phyloP scores from a whole-genome alignment of 1,140 invertebrate species.

The Hypsibius dujardini region DNA sequence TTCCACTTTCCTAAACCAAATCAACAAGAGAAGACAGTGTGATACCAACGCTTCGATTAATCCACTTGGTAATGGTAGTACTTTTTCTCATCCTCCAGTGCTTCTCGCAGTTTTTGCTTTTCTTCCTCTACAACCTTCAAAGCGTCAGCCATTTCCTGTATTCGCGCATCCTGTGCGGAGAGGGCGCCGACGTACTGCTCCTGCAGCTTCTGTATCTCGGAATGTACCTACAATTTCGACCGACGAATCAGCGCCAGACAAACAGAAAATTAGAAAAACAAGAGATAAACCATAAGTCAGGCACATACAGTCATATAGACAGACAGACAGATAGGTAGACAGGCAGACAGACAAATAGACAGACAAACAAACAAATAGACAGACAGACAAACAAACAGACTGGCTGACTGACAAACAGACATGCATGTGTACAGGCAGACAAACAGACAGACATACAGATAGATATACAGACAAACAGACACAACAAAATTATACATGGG shows the following conservation, averaged over 20 bases:
- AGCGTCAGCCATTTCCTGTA: slow-evolving; percentile 30
- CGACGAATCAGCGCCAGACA: background rate
- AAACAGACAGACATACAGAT: no score
- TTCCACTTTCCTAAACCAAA: slow-evolving; percentile 50
- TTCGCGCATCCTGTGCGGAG: slow-evolving; percentile 39
- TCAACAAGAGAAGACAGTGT: no score
- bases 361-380: no score
- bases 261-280: slow-evolving; percentile 41
- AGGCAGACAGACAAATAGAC: no score
- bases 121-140: slow-evolving; percentile 43
- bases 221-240: background rate
- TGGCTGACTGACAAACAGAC: no score
- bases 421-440: no score
- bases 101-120: slow-evolving; percentile 43
- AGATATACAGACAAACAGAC: no score
- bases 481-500: no score
- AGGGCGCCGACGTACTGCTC: slow-evolving; percentile 25
- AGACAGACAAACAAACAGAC: no score
- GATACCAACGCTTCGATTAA: no score
- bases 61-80: slow-evolving; percentile 22
- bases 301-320: no score
- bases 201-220: slow-evolving; percentile 21
- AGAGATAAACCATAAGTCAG: slow-evolving; percentile 23
- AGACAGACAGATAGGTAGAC: no score
- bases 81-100: slow-evolving; percentile 61